Conservation (phyloP, 2,888 invertebrate genomes). For the Andricus curvator region DNA sequence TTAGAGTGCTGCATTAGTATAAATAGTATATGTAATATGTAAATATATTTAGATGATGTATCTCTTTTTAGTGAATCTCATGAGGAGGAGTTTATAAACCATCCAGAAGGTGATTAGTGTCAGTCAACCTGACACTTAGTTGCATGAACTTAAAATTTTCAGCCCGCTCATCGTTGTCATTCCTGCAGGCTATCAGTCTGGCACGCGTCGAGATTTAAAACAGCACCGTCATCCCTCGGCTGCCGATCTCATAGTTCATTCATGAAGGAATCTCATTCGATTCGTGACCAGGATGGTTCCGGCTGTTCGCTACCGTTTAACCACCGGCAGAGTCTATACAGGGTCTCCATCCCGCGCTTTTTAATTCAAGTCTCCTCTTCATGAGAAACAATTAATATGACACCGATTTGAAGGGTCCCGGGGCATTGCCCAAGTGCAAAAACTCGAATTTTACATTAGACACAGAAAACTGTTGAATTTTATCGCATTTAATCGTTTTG, state of each 20-base stretch:
- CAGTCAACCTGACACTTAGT: not conserved
- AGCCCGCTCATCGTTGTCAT: constrained; percentile 62
- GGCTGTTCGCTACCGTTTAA: constrained; percentile 52
- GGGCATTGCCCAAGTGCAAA: no score
- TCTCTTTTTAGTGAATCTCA: not conserved
- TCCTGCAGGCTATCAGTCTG: constrained; percentile 48
- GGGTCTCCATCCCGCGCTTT: not conserved
- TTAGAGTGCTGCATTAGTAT: no score
- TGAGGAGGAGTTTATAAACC: not conserved
- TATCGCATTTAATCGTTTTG: no score
- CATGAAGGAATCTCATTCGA: constrained; percentile 58
- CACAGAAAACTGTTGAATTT: no score
- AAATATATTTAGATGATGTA: not conserved
- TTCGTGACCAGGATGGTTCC: constrained; percentile 51
- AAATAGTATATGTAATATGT: not conserved
- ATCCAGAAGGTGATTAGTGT: not conserved
- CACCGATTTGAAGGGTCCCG: not conserved
- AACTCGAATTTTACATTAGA: no score
- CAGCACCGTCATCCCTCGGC: constrained; percentile 65
- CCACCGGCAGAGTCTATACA: not conserved
- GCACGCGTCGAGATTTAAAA: constrained; percentile 66
- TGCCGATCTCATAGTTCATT: constrained; percentile 62
- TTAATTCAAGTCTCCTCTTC: not conserved
- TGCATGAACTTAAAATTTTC: constrained; percentile 47
- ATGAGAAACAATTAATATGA: not conserved